Conservation (phyloP, 1,140 invertebrate species). For the Papilio xuthus region DNA sequence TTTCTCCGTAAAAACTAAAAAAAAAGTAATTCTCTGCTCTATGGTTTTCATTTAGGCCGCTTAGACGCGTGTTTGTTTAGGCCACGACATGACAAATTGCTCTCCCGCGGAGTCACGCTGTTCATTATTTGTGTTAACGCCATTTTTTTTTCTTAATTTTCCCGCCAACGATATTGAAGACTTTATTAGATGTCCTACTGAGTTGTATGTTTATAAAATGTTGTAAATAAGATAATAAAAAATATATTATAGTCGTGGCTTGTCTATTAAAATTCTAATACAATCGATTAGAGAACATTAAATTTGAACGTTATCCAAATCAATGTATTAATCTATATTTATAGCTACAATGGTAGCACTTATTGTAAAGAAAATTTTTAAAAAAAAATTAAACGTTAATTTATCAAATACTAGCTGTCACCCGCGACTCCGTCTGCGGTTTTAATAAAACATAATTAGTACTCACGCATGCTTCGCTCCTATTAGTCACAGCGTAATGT, state of each 20-base stretch:
- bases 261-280: slow-evolving; percentile 13
- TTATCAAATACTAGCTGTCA: no score
- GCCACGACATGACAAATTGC: slow-evolving; percentile 48
- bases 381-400: no score
- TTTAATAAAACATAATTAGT: no score
- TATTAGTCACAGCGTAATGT: no score
- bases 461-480: no score
- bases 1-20: not conserved
- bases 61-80: slow-evolving; percentile 40
- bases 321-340: not conserved
- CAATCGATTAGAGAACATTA: not conserved
- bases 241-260: not conserved
- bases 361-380: no score
- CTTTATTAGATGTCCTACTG: slow-evolving; percentile 23
- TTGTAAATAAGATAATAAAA: slow-evolving; percentile 14
- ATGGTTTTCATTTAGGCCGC: slow-evolving; percentile 1
- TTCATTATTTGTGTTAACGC: slow-evolving; percentile 23
- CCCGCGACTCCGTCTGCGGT: no score
- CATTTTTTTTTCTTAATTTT: slow-evolving; percentile 26
- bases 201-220: not conserved
- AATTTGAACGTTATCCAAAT: not conserved
- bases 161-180: slow-evolving; percentile 22
- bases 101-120: slow-evolving; percentile 38
- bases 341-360: not conserved
- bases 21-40: slow-evolving; percentile 23